Evolutionary conservation across 2,797 vertebrate species (phyloP).

Genomic region (Eurystomus glaucurus): DNA sequence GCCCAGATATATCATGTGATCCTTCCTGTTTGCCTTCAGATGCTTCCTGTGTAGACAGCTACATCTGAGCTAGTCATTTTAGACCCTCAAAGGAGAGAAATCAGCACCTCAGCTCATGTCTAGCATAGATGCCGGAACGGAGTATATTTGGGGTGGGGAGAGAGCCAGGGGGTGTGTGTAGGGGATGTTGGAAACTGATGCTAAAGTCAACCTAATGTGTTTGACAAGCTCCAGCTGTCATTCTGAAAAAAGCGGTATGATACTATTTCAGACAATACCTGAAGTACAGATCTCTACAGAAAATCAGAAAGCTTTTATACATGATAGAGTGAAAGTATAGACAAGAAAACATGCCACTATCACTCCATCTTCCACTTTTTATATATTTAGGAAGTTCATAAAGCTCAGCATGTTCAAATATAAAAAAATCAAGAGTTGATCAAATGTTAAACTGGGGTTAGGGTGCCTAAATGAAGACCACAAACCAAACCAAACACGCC

Average conservation of each 20-base stretch:
- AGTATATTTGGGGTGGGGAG: neutral
- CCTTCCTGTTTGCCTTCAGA: neutral
- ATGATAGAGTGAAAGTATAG: neutral
- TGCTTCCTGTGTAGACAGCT: neutral
- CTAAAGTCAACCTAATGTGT: neutral
- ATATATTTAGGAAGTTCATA: neutral
- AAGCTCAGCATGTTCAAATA: neutral
- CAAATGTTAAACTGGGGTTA: neutral
- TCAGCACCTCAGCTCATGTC: neutral
- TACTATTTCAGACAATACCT: neutral
- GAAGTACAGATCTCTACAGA: neutral
- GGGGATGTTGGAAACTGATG: neutral
- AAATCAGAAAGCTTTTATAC: neutral
- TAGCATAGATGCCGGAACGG: neutral
- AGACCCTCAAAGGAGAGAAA: neutral
- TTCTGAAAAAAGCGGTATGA: neutral
- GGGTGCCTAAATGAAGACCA: neutral
- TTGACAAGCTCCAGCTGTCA: neutral
- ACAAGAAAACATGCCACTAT: neutral
- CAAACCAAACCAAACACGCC: too few relatives aligned
- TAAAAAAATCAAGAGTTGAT: neutral
- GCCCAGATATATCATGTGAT: neutral
- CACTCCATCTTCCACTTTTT: neutral
- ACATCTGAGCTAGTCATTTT: neutral
- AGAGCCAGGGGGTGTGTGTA: fast-evolving